Percentiles rank a stretch among this genome's conserved stretches.
These are phyloP conservation scores for Oncorhynchus gorbuscha DNA, from an alignment of 2,113 vertebrate genomes.

Conservation along the genomic window DNA sequence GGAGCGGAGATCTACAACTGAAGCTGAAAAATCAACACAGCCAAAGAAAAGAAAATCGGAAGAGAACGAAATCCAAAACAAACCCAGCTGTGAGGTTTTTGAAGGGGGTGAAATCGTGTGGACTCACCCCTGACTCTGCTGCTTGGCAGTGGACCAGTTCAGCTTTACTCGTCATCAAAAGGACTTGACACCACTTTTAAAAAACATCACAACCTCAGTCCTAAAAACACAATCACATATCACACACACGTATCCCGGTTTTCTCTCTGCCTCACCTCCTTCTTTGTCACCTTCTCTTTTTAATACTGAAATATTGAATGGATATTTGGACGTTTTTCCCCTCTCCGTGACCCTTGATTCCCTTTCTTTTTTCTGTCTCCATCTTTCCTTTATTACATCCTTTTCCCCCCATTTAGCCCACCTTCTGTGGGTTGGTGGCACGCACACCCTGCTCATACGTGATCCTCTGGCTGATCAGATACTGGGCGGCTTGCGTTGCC, in stretches of 20 bases:
- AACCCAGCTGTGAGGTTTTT: slow-evolving; percentile 71
- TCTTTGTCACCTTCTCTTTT: slow-evolving; percentile 71
- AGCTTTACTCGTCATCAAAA: slow-evolving; percentile 72
- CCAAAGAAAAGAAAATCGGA: slow-evolving; percentile 42
- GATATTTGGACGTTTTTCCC: slow-evolving; percentile 71
- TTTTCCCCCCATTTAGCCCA: slow-evolving; percentile 77
- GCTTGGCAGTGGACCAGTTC: slow-evolving; percentile 76
- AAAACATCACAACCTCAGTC: slow-evolving; percentile 76
- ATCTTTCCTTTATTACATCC: slow-evolving; percentile 65
- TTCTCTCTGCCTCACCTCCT: slow-evolving; percentile 67
- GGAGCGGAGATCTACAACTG: slow-evolving; percentile 64
- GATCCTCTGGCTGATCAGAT: slow-evolving; percentile 95
- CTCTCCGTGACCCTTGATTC: slow-evolving; percentile 66
- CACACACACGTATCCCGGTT: slow-evolving; percentile 73
- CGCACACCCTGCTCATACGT: slow-evolving; percentile 94
- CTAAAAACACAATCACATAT: slow-evolving; percentile 77
- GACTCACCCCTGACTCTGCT: slow-evolving; percentile 69
- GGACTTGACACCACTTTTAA: slow-evolving; percentile 75
- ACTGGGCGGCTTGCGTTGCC: slow-evolving; percentile 91
- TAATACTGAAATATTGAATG: slow-evolving; percentile 75
- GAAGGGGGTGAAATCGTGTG: slow-evolving; percentile 65
- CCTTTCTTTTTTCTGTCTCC: slow-evolving; percentile 62
- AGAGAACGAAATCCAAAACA: slow-evolving; percentile 31
- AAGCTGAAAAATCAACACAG: slow-evolving; percentile 49
- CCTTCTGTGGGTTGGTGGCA: slow-evolving; percentile 94